Evolutionary conservation across 2,797 vertebrate genomes (phyloP).

Genomic region (Ceyx erithaca): DNA sequence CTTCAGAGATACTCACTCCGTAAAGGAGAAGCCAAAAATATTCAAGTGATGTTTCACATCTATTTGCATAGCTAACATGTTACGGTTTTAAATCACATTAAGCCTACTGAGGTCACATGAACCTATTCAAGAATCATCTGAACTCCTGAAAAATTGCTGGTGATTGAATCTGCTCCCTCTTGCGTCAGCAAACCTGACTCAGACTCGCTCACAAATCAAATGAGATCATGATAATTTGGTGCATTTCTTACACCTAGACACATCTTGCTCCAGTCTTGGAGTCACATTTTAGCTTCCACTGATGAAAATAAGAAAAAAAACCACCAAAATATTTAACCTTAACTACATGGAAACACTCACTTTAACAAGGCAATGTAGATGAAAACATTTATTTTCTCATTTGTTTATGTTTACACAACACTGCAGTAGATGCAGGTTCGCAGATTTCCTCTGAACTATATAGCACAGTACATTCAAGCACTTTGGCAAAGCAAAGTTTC

Average conservation of each 20-base stretch:
- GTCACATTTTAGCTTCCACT: background rate
- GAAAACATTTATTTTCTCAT: background rate
- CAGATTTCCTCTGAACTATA: background rate
- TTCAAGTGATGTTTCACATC: conserved; percentile 4
- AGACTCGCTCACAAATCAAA: background rate
- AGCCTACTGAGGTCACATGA: background rate
- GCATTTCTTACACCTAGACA: background rate
- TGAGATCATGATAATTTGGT: background rate
- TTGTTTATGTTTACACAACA: background rate
- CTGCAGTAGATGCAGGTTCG: background rate
- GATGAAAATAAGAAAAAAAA: background rate
- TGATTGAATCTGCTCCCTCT: background rate
- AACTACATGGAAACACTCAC: background rate
- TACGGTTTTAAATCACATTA: background rate
- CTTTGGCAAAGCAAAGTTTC: background rate
- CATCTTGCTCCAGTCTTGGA: background rate
- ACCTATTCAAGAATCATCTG: background rate
- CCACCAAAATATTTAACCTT: background rate
- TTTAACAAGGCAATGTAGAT: background rate
- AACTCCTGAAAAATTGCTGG: background rate
- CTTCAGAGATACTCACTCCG: background rate
- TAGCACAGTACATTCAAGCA: background rate
- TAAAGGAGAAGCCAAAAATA: background rate
- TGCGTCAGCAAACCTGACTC: background rate
- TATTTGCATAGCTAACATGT: background rate